phyloP scores from a whole-genome alignment of 1,140 invertebrate species.

The Leptinotarsa undecemlineata region DNA sequence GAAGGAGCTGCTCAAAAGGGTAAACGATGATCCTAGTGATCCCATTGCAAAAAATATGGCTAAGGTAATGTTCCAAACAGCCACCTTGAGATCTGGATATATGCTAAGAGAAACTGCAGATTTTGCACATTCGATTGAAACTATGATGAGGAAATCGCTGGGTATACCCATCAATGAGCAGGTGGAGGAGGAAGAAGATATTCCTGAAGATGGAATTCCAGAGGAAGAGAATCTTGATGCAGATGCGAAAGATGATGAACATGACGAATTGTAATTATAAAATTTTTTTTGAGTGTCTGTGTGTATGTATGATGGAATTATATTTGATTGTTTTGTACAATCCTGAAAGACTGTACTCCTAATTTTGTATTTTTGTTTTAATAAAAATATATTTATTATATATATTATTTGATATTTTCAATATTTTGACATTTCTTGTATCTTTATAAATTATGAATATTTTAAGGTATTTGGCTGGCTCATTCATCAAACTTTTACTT shows the following conservation, averaged over 20 bases:
- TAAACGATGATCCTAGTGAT: conserved; percentile 81
- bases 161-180: conserved; percentile 80
- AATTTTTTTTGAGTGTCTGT: background rate
- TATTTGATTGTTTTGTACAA: background rate
- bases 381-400: conserved; percentile 3
- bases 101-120: conserved; percentile 82
- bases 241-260: conserved; percentile 53
- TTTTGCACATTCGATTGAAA: conserved; percentile 87
- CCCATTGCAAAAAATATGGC: conserved; percentile 85
- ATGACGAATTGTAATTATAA: conserved; percentile 56
- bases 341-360: background rate
- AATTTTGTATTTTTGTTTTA: conserved; percentile 7
- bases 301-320: background rate
- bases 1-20: conserved; percentile 83
- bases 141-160: conserved; percentile 80
- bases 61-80: conserved; percentile 89
- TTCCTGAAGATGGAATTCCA: conserved; percentile 57
- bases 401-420: too few relatives aligned
- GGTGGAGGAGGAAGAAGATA: conserved; percentile 60
- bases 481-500: too few relatives aligned
- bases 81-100: conserved; percentile 88
- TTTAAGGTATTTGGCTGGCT: too few relatives aligned
- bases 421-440: too few relatives aligned
- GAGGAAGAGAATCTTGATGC: conserved; percentile 52
- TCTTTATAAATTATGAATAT: too few relatives aligned